A percentile compares a stretch with the other conserved stretches of the same genome.
Conservation (phyloP, 2,113 vertebrate species). For the Sphaerodactylus townsendi region DNA sequence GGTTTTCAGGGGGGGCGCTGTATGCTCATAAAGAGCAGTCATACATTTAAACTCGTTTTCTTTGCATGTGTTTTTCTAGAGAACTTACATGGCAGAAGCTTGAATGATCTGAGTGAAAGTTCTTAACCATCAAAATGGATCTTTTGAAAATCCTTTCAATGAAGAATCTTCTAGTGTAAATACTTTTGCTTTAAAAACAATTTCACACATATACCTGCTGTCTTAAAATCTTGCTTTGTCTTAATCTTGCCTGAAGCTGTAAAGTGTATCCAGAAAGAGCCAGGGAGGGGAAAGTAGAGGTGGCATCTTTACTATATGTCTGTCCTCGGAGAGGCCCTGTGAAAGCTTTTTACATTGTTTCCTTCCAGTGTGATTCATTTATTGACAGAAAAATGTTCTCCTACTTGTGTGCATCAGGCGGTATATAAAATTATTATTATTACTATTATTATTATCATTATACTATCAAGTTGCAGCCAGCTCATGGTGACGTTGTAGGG, state of each 20-base stretch:
- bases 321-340: neutral
- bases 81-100: neutral
- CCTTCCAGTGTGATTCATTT: no score
- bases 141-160: neutral
- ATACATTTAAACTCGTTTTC: neutral
- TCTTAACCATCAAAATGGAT: neutral
- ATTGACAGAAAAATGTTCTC: neutral
- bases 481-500: no score
- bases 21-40: no score
- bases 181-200: neutral
- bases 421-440: no score
- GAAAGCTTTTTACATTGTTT: neutral
- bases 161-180: neutral
- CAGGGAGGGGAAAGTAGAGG: rapidly evolving
- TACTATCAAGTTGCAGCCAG: no score
- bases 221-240: neutral
- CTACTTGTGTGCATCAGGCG: neutral
- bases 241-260: neutral
- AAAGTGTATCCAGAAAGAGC: neutral
- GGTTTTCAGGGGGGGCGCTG: no score
- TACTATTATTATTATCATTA: no score
- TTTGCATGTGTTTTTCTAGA: neutral
- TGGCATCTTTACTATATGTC: neutral
- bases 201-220: neutral
- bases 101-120: neutral